Conservation (phyloP, 2,797 vertebrate species). For the Microctenopoma lineatum region DNA sequence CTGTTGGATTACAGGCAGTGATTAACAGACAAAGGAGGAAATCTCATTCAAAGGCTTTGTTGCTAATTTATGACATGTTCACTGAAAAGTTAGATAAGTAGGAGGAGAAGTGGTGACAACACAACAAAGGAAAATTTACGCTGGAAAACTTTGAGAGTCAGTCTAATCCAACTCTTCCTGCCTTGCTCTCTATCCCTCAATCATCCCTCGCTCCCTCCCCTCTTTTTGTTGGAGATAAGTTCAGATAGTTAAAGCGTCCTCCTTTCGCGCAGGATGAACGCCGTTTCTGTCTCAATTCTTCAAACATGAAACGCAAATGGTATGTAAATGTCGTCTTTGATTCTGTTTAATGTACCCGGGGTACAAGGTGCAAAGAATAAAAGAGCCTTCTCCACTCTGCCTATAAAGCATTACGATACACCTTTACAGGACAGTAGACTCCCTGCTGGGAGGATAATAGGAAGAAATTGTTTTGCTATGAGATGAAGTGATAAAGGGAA, state of each 20-base stretch:
- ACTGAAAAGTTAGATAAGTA: constrained; percentile 48
- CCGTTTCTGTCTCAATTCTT: constrained; percentile 77
- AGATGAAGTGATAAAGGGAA: constrained; percentile 81
- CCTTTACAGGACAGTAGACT: constrained; percentile 76
- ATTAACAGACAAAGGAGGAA: constrained; percentile 21
- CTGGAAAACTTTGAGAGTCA: constrained; percentile 50
- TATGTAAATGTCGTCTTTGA: constrained; percentile 85
- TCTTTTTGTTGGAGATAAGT: constrained; percentile 50
- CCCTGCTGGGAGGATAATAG: constrained; percentile 83
- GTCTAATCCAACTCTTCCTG: constrained; percentile 31
- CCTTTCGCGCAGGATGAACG: constrained; percentile 68
- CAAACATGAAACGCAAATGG: constrained; percentile 82
- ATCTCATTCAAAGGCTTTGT: constrained; percentile 49
- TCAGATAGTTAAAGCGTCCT: constrained; percentile 72
- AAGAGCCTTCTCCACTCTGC: constrained; percentile 65
- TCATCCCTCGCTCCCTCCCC: constrained; percentile 29
- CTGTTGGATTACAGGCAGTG: constrained; percentile 34
- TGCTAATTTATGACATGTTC: constrained; percentile 60
- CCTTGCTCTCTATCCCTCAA: constrained; percentile 43
- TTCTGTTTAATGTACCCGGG: constrained; percentile 79
- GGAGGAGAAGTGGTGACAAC: constrained; percentile 59
- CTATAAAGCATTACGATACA: constrained; percentile 68
- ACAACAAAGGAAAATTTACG: constrained; percentile 58
- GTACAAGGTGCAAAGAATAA: constrained; percentile 77
- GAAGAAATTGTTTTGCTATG: constrained; percentile 81